A percentile compares a stretch with the other conserved stretches of the same genome.
These are phyloP conservation scores for Acleris sparsana DNA, from an alignment of 2,888 invertebrate species.

Conservation along the genomic window DNA sequence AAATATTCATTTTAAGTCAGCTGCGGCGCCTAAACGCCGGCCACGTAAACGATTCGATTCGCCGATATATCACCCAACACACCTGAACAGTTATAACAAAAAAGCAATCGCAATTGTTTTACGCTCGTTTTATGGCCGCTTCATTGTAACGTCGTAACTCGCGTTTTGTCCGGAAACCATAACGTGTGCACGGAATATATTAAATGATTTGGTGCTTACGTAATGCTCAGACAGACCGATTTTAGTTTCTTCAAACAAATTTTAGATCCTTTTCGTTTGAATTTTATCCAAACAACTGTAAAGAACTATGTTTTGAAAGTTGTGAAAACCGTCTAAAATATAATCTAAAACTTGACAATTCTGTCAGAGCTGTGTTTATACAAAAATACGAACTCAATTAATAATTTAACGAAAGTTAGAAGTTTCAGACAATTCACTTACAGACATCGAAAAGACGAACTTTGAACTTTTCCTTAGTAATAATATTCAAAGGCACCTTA, in stretches of 20 bases:
- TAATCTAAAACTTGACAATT: neutral
- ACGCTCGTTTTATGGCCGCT: conserved; percentile 73
- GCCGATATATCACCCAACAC: conserved; percentile 73
- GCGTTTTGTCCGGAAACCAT: conserved; percentile 42
- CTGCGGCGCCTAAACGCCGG: conserved; percentile 29
- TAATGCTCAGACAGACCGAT: neutral
- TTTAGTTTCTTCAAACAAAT: neutral
- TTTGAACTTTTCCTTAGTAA: neutral
- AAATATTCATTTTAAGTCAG: conserved; percentile 36
- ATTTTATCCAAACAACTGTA: too few relatives aligned
- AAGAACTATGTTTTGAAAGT: too few relatives aligned
- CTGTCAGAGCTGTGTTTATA: neutral
- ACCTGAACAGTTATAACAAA: conserved; percentile 79
- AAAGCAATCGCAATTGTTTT: conserved; percentile 77
- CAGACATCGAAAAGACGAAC: too few relatives aligned
- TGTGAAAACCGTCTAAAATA: too few relatives aligned
- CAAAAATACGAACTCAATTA: neutral
- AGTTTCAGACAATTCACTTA: too few relatives aligned
- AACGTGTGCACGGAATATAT: conserved; percentile 26
- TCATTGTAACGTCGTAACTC: conserved; percentile 60
- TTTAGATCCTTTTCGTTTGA: too few relatives aligned
- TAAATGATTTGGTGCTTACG: conserved; percentile 8
- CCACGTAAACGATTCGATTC: conserved; percentile 69
- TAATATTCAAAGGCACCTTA: neutral
- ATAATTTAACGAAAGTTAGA: neutral